phyloP scores from a whole-genome alignment of 2,113 vertebrate species.

The Cochlearius cochlearius region DNA sequence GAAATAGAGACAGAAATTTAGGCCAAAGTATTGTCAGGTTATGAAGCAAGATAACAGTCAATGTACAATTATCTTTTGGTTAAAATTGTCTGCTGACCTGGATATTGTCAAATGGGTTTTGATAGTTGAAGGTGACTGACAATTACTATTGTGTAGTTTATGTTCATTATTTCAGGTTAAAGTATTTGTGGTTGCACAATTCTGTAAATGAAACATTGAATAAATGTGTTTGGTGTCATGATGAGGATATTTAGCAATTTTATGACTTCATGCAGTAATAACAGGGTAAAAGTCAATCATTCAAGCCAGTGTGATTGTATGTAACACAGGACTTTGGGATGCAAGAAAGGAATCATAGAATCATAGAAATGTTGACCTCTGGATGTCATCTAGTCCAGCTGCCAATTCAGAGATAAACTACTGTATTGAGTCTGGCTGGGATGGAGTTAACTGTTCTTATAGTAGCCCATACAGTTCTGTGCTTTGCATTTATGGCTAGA shows the following conservation, averaged over 20 bases:
- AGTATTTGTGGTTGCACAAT: neutral
- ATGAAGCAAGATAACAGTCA: neutral
- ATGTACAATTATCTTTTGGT: neutral
- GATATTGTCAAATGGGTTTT: neutral
- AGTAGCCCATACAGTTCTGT: neutral
- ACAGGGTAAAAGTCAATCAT: neutral
- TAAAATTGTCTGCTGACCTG: slow-evolving; percentile 35
- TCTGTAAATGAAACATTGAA: neutral
- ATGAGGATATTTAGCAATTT: neutral
- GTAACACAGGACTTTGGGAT: neutral
- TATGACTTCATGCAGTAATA: neutral
- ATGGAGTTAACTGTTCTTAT: neutral
- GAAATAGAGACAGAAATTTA: slow-evolving; percentile 51
- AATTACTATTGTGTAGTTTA: neutral
- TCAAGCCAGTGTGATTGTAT: neutral
- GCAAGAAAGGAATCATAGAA: neutral
- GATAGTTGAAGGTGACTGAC: neutral
- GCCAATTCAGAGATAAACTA: neutral
- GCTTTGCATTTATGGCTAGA: neutral
- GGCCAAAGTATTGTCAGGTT: slow-evolving; percentile 33
- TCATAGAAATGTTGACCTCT: neutral
- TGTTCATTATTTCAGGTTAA: neutral
- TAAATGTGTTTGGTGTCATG: neutral
- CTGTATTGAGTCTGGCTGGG: neutral
- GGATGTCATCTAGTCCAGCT: neutral